Evolutionary conservation across 2,888 invertebrate genomes (phyloP).

Genomic region (Cheilosia scutellata): DNA sequence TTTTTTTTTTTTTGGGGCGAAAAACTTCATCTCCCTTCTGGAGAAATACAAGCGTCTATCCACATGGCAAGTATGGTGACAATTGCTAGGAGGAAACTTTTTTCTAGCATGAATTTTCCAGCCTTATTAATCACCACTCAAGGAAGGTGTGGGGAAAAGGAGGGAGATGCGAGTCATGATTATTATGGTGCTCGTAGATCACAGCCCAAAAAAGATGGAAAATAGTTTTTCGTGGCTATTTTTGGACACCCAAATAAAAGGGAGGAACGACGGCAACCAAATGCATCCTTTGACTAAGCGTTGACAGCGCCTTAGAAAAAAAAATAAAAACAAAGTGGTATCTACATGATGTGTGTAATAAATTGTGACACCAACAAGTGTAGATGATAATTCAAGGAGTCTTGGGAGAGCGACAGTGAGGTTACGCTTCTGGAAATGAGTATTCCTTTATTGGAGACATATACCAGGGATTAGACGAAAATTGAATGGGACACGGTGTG

Average conservation of each 20-base stretch:
- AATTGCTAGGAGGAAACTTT: slow-evolving; percentile 50
- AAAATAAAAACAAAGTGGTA: slow-evolving; percentile 9
- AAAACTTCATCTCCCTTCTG: slow-evolving; percentile 4
- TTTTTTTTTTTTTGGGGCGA: background rate
- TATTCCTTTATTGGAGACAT: slow-evolving; percentile 18
- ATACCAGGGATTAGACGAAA: slow-evolving; percentile 42
- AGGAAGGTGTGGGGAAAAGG: background rate
- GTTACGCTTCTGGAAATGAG: slow-evolving; percentile 11
- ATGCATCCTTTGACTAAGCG: slow-evolving; percentile 66
- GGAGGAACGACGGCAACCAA: slow-evolving; percentile 12
- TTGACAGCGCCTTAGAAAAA: slow-evolving; percentile 21
- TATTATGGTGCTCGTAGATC: slow-evolving; percentile 53
- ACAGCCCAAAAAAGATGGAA: slow-evolving; percentile 43
- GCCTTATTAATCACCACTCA: slow-evolving; percentile 60
- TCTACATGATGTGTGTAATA: slow-evolving; percentile 67
- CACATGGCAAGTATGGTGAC: slow-evolving; percentile 43
- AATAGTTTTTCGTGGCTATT: slow-evolving; percentile 67
- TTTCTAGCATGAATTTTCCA: slow-evolving; percentile 42
- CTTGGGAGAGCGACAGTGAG: slow-evolving; percentile 3
- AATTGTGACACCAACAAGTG: slow-evolving; percentile 76
- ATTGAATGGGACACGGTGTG: slow-evolving; percentile 58
- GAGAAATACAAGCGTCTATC: background rate
- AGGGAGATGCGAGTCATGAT: slow-evolving; percentile 34
- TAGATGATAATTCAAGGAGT: slow-evolving; percentile 59
- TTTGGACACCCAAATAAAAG: slow-evolving; percentile 35